These are phyloP conservation scores for Tylochromis polylepis DNA, from an alignment of 2,113 vertebrate genomes.

Conservation along the genomic window DNA sequence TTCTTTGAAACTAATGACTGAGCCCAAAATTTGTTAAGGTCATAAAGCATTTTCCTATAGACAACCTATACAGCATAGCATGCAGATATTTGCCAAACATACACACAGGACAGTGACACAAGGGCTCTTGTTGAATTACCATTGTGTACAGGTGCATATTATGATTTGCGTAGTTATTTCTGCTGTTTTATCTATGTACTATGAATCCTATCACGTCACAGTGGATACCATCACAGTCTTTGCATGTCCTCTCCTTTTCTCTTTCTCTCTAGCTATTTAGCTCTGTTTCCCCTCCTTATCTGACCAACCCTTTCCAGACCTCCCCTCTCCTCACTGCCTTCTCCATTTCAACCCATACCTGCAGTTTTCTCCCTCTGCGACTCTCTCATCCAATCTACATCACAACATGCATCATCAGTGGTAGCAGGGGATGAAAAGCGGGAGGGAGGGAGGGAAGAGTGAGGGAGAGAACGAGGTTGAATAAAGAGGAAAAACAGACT, in stretches of 20 bases:
- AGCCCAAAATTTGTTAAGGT: not conserved
- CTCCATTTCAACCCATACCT: slow-evolving; percentile 13
- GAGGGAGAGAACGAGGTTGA: not conserved
- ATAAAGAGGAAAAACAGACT: not conserved
- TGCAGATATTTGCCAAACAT: not conserved
- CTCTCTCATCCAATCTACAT: slow-evolving; percentile 44
- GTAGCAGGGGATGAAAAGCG: not conserved
- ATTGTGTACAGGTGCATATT: not conserved
- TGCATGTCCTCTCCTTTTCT: not conserved
- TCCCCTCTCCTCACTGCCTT: not conserved
- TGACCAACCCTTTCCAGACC: not conserved
- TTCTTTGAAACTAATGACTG: not conserved
- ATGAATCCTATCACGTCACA: slow-evolving; percentile 21
- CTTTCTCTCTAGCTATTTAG: not conserved
- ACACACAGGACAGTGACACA: not conserved
- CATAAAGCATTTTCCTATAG: not conserved
- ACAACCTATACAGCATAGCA: not conserved
- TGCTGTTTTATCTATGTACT: not conserved
- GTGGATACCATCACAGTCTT: not conserved
- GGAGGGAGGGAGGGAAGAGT: not conserved
- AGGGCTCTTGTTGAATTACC: not conserved
- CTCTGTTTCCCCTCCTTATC: not conserved
- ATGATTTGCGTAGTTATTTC: slow-evolving; percentile 27
- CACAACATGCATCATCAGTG: slow-evolving; percentile 15
- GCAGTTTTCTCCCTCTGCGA: slow-evolving; percentile 25